Conservation (phyloP, 2,797 vertebrate genomes). For the Pagetopsis macropterus region DNA sequence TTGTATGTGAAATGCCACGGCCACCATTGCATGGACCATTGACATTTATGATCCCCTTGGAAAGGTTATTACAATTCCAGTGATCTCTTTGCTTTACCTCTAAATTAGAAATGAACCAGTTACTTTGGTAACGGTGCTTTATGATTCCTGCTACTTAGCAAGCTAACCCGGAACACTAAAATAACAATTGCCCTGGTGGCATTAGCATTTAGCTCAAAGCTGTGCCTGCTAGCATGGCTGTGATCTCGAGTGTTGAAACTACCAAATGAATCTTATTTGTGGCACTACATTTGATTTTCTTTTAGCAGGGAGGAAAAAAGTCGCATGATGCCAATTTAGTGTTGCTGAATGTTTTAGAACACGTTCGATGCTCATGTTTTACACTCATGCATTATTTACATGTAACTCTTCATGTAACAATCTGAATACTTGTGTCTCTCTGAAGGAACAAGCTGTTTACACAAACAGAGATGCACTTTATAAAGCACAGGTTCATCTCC, state of each 20-base stretch:
- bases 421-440: conserved; percentile 25
- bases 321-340: conserved; percentile 18
- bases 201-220: conserved; percentile 4
- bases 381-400: conserved; percentile 49
- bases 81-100: neutral
- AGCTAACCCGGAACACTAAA: neutral
- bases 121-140: neutral
- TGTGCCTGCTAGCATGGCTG: neutral
- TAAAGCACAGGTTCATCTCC: conserved; percentile 36
- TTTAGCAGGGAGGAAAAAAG: conserved; percentile 8
- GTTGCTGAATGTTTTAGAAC: conserved; percentile 31
- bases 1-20: neutral
- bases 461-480: conserved; percentile 33
- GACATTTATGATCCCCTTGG: neutral
- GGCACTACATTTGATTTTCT: neutral
- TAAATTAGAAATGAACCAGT: neutral
- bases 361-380: conserved; percentile 24
- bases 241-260: neutral
- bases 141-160: neutral
- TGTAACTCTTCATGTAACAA: conserved; percentile 18
- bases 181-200: neutral
- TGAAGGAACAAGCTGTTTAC: conserved; percentile 40
- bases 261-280: conserved; percentile 24
- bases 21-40: neutral
- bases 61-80: neutral